A percentile compares a stretch with the other conserved stretches of the same genome.
Conservation (phyloP, 2,888 invertebrate genomes). For the Chrysina gloriosa region DNA sequence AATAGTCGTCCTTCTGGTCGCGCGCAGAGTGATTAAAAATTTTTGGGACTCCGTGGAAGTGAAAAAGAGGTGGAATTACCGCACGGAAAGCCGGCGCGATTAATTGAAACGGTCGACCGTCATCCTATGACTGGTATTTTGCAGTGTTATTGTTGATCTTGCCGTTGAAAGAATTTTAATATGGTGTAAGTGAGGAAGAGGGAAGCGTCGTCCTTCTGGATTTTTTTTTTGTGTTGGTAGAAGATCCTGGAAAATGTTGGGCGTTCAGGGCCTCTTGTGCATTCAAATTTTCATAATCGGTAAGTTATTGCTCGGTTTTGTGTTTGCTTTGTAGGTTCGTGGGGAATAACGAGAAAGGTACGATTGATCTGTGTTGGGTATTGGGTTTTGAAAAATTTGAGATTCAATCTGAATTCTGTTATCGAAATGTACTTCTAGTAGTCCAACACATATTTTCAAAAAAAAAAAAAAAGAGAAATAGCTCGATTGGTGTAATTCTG, state of each 20-base stretch:
- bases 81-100: neutral
- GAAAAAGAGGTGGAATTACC: too few relatives aligned
- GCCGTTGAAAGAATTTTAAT: neutral
- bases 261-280: neutral
- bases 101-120: slow-evolving; percentile 6
- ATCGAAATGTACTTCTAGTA: too few relatives aligned
- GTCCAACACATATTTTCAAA: too few relatives aligned
- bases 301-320: slow-evolving; percentile 4
- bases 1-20: neutral
- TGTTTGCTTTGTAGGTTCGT: neutral
- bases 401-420: too few relatives aligned
- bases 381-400: too few relatives aligned
- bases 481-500: too few relatives aligned
- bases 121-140: neutral
- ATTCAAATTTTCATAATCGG: slow-evolving; percentile 23
- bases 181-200: neutral
- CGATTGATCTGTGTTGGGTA: too few relatives aligned
- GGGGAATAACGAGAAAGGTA: too few relatives aligned
- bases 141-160: neutral
- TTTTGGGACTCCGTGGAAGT: too few relatives aligned
- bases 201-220: neutral
- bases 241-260: slow-evolving; percentile 1
- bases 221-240: neutral
- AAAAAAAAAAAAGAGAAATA: too few relatives aligned
- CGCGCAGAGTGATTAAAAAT: too few relatives aligned